Evolutionary conservation across 2,797 vertebrate genomes (phyloP).

Genomic region (Falco concolor): DNA sequence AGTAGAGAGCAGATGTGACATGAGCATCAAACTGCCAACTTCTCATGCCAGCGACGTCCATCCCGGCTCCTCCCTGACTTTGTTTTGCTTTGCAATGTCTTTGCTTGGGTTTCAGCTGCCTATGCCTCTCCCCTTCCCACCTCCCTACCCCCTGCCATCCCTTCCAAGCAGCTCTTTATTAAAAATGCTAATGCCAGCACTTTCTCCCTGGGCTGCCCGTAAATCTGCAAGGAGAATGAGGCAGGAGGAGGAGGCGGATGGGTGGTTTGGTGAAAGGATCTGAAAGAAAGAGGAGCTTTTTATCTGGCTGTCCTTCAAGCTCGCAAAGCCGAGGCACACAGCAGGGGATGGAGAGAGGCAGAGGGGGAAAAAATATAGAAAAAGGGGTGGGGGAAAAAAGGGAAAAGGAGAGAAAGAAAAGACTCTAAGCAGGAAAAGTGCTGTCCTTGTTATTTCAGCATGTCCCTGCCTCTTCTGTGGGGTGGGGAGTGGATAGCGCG

Average conservation of each 20-base stretch:
- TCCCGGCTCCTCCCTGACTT: not conserved
- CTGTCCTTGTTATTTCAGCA: constrained; percentile 32
- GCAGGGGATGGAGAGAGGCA: not conserved
- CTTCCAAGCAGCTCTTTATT: constrained; percentile 59
- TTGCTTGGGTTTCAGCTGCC: not conserved
- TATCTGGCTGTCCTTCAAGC: constrained; percentile 51
- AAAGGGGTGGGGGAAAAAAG: not conserved
- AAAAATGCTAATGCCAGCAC: constrained; percentile 68
- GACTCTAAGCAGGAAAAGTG: constrained; percentile 29
- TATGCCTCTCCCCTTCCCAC: not conserved
- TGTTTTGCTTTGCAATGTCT: not conserved
- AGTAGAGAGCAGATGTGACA: not conserved
- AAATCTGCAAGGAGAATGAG: constrained; percentile 37
- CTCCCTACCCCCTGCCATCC: not conserved
- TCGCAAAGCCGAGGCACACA: not conserved
- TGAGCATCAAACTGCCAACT: accelerated
- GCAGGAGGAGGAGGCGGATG: constrained; percentile 10
- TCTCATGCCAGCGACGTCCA: not conserved
- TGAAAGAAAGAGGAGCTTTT: constrained; percentile 60
- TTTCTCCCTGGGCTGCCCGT: constrained; percentile 53
- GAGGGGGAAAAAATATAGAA: not conserved
- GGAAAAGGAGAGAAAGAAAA: not conserved
- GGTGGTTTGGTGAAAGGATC: constrained; percentile 32
- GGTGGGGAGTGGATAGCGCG: not conserved
- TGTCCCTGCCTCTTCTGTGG: not conserved